Base-by-base conservation (phyloP, 2,888 invertebrate species). In the Agrochola lota region DNA sequence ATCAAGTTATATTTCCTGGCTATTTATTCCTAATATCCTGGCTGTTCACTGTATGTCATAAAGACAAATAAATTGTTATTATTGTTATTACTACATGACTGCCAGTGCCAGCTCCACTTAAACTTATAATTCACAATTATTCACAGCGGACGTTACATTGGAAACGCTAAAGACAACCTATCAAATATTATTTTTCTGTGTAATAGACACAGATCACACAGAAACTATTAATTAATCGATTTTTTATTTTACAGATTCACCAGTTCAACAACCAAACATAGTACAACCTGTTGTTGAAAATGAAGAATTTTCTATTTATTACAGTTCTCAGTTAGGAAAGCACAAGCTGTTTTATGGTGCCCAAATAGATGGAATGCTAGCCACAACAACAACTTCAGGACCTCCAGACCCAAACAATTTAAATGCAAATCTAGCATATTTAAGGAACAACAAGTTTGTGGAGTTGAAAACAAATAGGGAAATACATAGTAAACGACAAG, bases 351-450 rank as follows among this genome's bases (percentile, higher is more conserved):
- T 92, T 52, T 92, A 92, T 90, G 90, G 91, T 70, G 91, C 92
- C 40, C 91, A 92, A 87, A 92, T 92, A 73, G 92, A 92, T 89
- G 91, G 89, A n/a, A 76, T 92, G 82, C 52, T 91, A 46, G 87
- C 88, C 35, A 84, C 79, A 35, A 62, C 72, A 72, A 59, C 69
- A 9, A 55, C 78, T 3, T 8, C 63, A 52, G 49, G 74, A 67
- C 83, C 86, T 64, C 89, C 89, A 40, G 64, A 85, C 8, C 77
- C 85, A 57, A 35, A 76, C 57, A 80, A 91, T 77, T 57, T 87
- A 74, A 77, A 90, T 40, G 75, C 73, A 12, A 90, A 88, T 79
- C 77, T 92, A 67, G 76, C 81, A 63, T 92, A 90, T 85, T 83
- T 92, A 72, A 87, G 82, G 71, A 85, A 80, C 12, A 88, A 91